These are phyloP conservation scores for Phaonia tiefii DNA, from an alignment of 2,888 invertebrate species.

Conservation along the genomic window DNA sequence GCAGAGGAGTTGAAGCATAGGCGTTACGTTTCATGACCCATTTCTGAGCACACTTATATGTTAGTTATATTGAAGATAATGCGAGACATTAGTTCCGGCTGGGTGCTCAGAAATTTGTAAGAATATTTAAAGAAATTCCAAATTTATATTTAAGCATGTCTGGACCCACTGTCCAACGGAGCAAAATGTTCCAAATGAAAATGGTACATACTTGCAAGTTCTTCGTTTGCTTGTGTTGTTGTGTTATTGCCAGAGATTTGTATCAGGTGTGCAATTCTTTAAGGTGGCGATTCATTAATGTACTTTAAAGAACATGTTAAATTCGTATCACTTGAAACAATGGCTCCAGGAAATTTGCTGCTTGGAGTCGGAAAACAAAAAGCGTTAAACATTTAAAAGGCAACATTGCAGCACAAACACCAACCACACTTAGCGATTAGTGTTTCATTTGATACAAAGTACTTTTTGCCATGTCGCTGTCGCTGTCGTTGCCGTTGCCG, in stretches of 20 bases:
- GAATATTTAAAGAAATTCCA: no score
- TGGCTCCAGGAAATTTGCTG: constrained; percentile 32
- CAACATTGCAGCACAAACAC: no score
- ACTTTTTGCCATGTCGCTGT: constrained; percentile 8
- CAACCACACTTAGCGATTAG: constrained; percentile 53
- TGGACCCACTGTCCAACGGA: neutral
- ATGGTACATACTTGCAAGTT: constrained; percentile 46
- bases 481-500: constrained; percentile 21
- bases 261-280: constrained; percentile 73
- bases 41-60: no score
- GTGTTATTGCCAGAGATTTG: constrained; percentile 67
- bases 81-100: no score
- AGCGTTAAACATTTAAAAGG: constrained; percentile 15
- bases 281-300: constrained; percentile 68
- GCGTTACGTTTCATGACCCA: no score
- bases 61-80: no score
- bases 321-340: constrained; percentile 48
- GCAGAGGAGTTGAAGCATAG: no score
- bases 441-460: constrained; percentile 55
- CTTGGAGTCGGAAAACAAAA: neutral
- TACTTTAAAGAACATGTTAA: constrained; percentile 62
- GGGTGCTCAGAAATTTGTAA: no score
- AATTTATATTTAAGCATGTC: neutral
- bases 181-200: neutral
- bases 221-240: constrained; percentile 35